These are phyloP conservation scores for Reticulitermes speratus DNA, from an alignment of 1,140 invertebrate genomes.

Conservation along the genomic window DNA sequence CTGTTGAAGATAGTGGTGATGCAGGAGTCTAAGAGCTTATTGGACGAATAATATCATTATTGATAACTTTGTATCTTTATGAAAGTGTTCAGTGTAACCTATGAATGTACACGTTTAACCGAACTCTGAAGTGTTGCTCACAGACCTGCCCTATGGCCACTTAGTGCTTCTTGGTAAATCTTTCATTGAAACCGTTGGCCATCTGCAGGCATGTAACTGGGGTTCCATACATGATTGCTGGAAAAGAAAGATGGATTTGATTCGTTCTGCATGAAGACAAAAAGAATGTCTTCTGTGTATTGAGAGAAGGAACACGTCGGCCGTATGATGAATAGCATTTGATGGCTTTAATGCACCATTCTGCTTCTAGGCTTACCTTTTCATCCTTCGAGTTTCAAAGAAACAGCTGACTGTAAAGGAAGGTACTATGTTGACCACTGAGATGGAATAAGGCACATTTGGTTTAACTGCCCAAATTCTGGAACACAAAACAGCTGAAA, in stretches of 20 bases:
- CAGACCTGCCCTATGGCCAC: too few relatives aligned
- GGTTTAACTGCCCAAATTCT: not conserved
- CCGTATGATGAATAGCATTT: not conserved
- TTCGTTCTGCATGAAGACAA: constrained; percentile 15
- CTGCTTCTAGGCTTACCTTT: not conserved
- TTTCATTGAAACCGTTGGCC: not conserved
- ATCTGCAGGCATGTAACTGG: not conserved
- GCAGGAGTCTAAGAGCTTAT: too few relatives aligned
- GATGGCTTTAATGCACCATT: not conserved
- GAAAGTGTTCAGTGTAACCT: too few relatives aligned
- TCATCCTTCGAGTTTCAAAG: not conserved
- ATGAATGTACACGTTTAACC: too few relatives aligned
- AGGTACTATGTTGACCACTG: not conserved
- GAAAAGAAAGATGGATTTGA: not conserved
- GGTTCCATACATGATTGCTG: not conserved
- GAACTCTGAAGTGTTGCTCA: too few relatives aligned
- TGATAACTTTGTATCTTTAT: too few relatives aligned
- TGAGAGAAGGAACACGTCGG: not conserved
- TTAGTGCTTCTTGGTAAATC: too few relatives aligned
- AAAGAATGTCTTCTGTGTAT: not conserved
- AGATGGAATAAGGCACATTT: not conserved
- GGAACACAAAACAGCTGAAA: not conserved
- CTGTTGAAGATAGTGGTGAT: too few relatives aligned
- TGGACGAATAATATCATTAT: too few relatives aligned
- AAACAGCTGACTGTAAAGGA: not conserved